Evolutionary conservation across 2,888 invertebrate species (phyloP), one percentile per base, ranked within the genome.

Genomic region (Teinopalpus imperialis): DNA sequence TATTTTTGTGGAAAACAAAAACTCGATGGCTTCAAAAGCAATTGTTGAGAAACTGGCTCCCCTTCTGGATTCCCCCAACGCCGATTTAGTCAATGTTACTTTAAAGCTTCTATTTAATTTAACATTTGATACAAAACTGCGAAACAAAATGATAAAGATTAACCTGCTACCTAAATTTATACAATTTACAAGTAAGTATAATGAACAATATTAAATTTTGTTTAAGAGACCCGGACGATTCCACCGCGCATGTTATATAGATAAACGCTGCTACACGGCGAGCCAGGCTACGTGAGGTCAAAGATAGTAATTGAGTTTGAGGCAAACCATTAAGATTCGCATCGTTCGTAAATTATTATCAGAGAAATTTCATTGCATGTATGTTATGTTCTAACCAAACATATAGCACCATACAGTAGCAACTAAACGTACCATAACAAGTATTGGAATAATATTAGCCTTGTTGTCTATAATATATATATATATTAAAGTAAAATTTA

Each of bases 1-100:
- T 2, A 94, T 98, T 63, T 98, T 97, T 81, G 92, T 94, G 41
- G 98, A 98, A 78, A 99, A 99, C 75, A 98, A 98, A 83, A 95
- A 96, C 69, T 93, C 94, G 52, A 98, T 99, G 97, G 93, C 92
- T 10, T 93, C 94, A 42, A 89, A 93, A 61, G 93, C 94, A 62
- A 91, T 97, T 39, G 90, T 97, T 40, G 95, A 97, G 59, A 97
- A 96, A 76, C 74, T 98, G 59, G 94, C 95, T 2, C 92, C 94
- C 41, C 86, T 98, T 53, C 87, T 98, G 53, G 92, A 93, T 65
- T 83, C 86, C 13, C 87, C 91, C 53, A 92, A 92, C 68, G 88
- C 92, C 43, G 93, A 94, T 78, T 85, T 97, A 53, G 91, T 95
- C 16, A 94, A 95, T 81, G 94, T 97, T 50, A 94, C 96, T 12